Base-by-base conservation (phyloP, 2,797 vertebrate species). In the Toxotes lorentzi region DNA sequence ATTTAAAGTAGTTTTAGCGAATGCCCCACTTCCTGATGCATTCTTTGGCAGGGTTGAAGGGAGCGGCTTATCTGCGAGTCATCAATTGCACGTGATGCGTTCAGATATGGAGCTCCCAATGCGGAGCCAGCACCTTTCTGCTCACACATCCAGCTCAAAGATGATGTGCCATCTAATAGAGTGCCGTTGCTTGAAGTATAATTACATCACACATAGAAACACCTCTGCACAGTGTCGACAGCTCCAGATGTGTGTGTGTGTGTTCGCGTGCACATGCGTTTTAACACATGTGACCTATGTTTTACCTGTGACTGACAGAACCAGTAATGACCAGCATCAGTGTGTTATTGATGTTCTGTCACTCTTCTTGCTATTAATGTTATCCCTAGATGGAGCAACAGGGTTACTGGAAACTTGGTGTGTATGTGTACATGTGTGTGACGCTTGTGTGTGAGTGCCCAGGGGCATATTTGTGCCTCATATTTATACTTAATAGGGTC, bases 1-100 rank as follows among this genome's bases (percentile, higher is more conserved):
- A 95, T 95, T 95, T 95, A 95, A 95, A 95, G 94, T 94, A 95
- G 93, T 94, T 94, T 95, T 83, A 92, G 90, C 79, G 80, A 91
- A 90, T 87, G 79, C 83, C 89, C 91, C 90, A 91, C 92, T 92
- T 93, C 89, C 92, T 90, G 92, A 93, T 93, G 92, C 86, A 88
- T 89, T 92, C 87, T 89, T 83, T 84, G 78, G 82, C 88, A 66
- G 82, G 70, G 79, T 85, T 91, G 88, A 91, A 87, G 88, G 82
- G 83, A 83, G 84, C 84, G 70, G 76, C 91, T 94, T 93, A 94
- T 93, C 94, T 83, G 80, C 79, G 78, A 93, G 92, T 93, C 94
- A 94, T 94, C 92, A 91, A 83, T 86, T 81, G 88, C 87, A 90
- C 86, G 85, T 91, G 89, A 92, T 91, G 86, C 78, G 74, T 85